A percentile compares a stretch with the other conserved stretches of the same genome.
phyloP scores from a whole-genome alignment of 1,140 invertebrate genomes.

The Drosophila busckii region DNA sequence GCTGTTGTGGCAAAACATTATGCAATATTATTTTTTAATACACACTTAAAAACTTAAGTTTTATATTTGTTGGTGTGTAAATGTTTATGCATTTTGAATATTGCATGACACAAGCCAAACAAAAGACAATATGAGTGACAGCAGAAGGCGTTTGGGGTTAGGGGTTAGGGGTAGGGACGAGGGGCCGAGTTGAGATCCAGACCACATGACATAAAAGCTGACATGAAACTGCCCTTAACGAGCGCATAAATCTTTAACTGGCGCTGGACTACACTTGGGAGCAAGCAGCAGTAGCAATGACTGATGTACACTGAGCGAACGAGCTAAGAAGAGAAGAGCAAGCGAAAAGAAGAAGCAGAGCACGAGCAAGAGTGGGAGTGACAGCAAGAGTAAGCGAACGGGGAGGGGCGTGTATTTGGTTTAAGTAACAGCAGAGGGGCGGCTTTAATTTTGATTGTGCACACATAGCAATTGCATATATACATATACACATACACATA shows the following conservation, averaged over 20 bases:
- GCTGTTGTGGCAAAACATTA: too few species aligned
- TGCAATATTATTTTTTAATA: too few species aligned
- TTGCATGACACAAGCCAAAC: slow-evolving; percentile 33
- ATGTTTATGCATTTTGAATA: slow-evolving; percentile 45
- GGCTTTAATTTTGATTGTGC: slow-evolving; percentile 37
- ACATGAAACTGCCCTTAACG: slow-evolving; percentile 71
- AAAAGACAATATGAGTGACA: slow-evolving; percentile 9
- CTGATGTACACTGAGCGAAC: too few species aligned
- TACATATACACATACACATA: too few species aligned
- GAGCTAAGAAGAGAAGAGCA: background rate
- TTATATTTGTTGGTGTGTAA: background rate
- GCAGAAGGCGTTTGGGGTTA: background rate
- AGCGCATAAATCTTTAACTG: slow-evolving; percentile 73
- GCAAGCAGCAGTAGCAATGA: too few species aligned
- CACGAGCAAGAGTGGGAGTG: background rate
- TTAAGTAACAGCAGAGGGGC: background rate
- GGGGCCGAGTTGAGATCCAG: slow-evolving; percentile 1
- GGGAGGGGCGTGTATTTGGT: background rate
- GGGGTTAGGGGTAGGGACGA: too few species aligned
- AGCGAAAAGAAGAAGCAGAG: background rate
- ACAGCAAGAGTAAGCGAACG: background rate
- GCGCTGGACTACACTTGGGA: slow-evolving; percentile 13
- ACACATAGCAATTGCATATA: slow-evolving; percentile 31
- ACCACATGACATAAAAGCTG: slow-evolving; percentile 68
- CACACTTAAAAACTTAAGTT: slow-evolving; percentile 1